These are phyloP conservation scores for Illadopsis cleaveri DNA, from an alignment of 2,113 vertebrate genomes.

Conservation along the genomic window DNA sequence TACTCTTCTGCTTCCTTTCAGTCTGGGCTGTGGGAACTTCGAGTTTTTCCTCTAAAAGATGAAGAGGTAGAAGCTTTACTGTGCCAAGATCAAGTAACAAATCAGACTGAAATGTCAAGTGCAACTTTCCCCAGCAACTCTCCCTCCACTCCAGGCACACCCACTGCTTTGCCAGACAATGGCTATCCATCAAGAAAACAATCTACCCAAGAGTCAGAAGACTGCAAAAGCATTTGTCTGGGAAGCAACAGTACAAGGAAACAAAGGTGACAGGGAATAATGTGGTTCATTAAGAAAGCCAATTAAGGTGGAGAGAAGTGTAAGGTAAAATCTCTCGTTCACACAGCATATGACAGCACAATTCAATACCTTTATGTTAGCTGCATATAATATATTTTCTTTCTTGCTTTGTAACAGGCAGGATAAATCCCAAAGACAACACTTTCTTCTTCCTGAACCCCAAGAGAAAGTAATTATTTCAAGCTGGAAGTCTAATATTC, in stretches of 20 bases:
- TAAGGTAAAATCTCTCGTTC: slow-evolving; percentile 55
- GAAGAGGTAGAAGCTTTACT: slow-evolving; percentile 72
- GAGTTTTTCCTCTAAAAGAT: slow-evolving; percentile 75
- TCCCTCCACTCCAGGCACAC: background rate
- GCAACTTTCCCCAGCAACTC: slow-evolving; percentile 31
- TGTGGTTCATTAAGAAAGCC: slow-evolving; percentile 59
- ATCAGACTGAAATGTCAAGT: slow-evolving; percentile 54
- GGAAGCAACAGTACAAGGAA: slow-evolving; percentile 68
- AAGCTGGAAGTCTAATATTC: slow-evolving; percentile 58
- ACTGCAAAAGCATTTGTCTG: slow-evolving; percentile 37
- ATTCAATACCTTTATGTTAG: slow-evolving; percentile 43
- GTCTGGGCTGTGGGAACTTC: slow-evolving; percentile 77
- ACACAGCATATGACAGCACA: slow-evolving; percentile 41
- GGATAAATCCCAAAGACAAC: slow-evolving; percentile 61
- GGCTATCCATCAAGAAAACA: slow-evolving; percentile 44
- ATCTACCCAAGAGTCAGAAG: slow-evolving; percentile 47
- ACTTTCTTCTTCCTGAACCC: slow-evolving; percentile 67
- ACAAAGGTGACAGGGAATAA: slow-evolving; percentile 75
- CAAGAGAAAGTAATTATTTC: slow-evolving; percentile 71
- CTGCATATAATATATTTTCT: slow-evolving; percentile 53
- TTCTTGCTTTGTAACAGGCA: slow-evolving; percentile 66
- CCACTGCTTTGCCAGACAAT: slow-evolving; percentile 22
- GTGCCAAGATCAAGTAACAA: slow-evolving; percentile 48
- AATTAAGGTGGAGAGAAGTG: slow-evolving; percentile 49
- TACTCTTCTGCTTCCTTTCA: slow-evolving; percentile 58